A percentile compares a stretch with the other conserved stretches of the same genome.
Conservation (phyloP, 2,113 vertebrate genomes). For the Zosterops pallidus region DNA sequence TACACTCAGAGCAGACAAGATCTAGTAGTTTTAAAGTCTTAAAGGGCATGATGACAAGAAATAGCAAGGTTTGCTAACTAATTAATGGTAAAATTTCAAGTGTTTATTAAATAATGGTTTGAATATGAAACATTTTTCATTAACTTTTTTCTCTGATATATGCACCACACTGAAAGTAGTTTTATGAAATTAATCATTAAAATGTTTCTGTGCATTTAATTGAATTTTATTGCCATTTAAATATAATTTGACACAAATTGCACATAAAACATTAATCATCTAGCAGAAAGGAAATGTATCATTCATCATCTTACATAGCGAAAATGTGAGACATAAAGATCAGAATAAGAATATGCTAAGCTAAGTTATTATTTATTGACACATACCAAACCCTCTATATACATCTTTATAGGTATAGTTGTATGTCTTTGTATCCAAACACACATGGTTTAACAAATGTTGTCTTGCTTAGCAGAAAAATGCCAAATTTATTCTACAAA, state of each 20-base stretch:
- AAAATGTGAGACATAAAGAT: not conserved
- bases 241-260: constrained; percentile 38
- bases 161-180: not conserved
- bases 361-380: not conserved
- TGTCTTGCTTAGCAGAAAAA: not conserved
- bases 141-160: not conserved
- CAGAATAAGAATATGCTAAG: not conserved
- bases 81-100: not conserved
- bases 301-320: not conserved
- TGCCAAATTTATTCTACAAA: not conserved
- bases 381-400: not conserved
- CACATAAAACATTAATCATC: constrained; percentile 33
- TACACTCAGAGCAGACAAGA: not conserved
- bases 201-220: constrained; percentile 37
- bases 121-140: not conserved
- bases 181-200: constrained; percentile 29
- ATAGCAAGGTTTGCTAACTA: not conserved
- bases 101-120: constrained; percentile 11
- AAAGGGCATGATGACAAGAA: not conserved
- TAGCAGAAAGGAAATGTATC: not conserved
- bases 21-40: not conserved
- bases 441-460: not conserved
- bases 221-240: constrained; percentile 52
- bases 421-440: not conserved
- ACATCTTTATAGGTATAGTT: not conserved